Evolutionary conservation across 1,140 invertebrate species (phyloP), one percentile per base, ranked within the genome.

Genomic region (Harpegnathos saltator): DNA sequence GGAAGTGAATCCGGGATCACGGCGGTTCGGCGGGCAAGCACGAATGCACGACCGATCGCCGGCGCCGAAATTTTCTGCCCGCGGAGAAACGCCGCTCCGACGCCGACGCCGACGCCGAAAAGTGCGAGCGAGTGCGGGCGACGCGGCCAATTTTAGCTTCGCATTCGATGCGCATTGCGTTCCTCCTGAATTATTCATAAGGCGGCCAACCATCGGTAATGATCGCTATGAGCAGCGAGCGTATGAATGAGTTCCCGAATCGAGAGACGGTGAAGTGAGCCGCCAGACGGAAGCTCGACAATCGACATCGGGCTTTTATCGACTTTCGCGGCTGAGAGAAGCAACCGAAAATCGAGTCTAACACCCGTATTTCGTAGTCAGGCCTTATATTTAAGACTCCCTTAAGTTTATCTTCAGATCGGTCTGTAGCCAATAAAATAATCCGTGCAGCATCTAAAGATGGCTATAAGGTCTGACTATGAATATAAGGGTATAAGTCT

Each of bases 121-220:
- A n/a, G n/a, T n/a, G n/a, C n/a, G n/a, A n/a, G n/a, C n/a, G n/a
- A 80, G 65, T 80, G 65, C 75, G 44, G 50, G 52, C 3, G 44
- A 59, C 24, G 22, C 65, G 75, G n/a, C 52, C 68, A 71, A 80
- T 80, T 80, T 58, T 71, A 80, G 65, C 52, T 48, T 71, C 33
- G 22, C 75, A 22, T 69, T 54, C 75, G 65, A 44, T 33, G 63
- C 33, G 68, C 22, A 26, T 52, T 52, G 24, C 19, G 69, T 29
- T 69, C 24, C 58, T 71, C 33, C 58, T 69, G 69, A 78, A 78
- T 80, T 80, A 80, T 59, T 80, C 52, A 71, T 59, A 17, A 59
- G 71, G 44, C n/a, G 24, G 19, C 24, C n/a, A 59, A 12, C 17
- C 72, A 74, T 61, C 58, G 22, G 38, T 58, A 58, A n/a, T 15